phyloP scores from a whole-genome alignment of 2,888 invertebrate genomes.

The Cecidostiba fungosa region DNA sequence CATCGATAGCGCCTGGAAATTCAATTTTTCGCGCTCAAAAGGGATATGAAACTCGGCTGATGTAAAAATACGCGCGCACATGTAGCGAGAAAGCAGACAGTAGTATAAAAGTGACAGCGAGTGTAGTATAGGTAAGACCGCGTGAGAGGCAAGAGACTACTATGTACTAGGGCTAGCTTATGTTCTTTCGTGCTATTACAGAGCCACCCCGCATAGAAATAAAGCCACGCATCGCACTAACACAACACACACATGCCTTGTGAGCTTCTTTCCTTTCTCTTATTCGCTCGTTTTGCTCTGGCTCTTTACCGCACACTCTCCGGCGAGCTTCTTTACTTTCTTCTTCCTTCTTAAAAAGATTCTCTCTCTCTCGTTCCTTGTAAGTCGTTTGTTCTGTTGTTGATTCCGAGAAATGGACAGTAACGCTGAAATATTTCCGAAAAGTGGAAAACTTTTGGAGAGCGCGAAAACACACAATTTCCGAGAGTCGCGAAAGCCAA shows the following conservation, averaged over 20 bases:
- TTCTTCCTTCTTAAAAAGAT: neutral
- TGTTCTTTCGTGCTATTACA: slow-evolving; percentile 71
- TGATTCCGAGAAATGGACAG: neutral
- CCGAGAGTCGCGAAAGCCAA: neutral
- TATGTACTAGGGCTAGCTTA: slow-evolving; percentile 69
- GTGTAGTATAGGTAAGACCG: slow-evolving; percentile 49
- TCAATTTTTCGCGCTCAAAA: slow-evolving; percentile 54
- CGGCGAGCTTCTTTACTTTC: neutral
- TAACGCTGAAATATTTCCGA: neutral
- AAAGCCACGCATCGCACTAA: slow-evolving; percentile 65
- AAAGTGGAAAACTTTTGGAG: neutral
- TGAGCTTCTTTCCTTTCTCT: slow-evolving; percentile 26
- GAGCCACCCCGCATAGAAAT: slow-evolving; percentile 70
- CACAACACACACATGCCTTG: slow-evolving; percentile 27
- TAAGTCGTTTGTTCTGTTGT: neutral
- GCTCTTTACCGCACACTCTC: slow-evolving; percentile 10
- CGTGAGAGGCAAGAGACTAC: slow-evolving; percentile 52
- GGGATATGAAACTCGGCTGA: slow-evolving; percentile 14
- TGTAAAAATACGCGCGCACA: slow-evolving; percentile 57
- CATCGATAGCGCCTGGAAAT: slow-evolving; percentile 12
- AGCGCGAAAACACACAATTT: neutral
- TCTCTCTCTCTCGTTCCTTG: slow-evolving; percentile 43
- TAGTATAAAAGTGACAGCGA: slow-evolving; percentile 69
- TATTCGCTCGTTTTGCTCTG: slow-evolving; percentile 36
- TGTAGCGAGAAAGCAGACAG: slow-evolving; percentile 22